Conservation (phyloP, 2,797 vertebrate genomes). For the Gadopsis marmoratus region DNA sequence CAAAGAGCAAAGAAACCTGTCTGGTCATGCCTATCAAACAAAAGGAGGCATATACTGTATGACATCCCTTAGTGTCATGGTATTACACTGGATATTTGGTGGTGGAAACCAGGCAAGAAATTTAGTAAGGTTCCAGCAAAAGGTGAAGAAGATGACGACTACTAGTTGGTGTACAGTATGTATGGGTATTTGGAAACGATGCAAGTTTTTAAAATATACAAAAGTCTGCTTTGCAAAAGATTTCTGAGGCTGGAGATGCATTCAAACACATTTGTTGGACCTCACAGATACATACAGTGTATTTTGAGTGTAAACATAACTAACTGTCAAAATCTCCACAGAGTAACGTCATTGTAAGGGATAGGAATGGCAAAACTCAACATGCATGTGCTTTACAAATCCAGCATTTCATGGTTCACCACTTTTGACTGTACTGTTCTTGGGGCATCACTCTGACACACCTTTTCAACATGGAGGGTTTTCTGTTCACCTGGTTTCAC, state of each 20-base stretch:
- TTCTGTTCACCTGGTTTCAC: neutral
- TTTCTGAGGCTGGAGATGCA: neutral
- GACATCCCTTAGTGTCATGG: neutral
- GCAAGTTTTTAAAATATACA: constrained; percentile 1
- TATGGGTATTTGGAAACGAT: neutral
- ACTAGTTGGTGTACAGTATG: neutral
- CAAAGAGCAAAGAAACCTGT: neutral
- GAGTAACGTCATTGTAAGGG: neutral
- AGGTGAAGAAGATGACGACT: constrained; percentile 7
- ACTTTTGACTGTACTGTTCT: neutral
- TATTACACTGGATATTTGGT: neutral
- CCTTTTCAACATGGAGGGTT: neutral
- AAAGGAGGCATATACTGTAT: neutral
- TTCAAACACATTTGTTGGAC: neutral
- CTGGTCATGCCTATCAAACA: neutral
- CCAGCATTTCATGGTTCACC: neutral
- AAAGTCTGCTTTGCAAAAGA: neutral
- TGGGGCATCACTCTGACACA: neutral
- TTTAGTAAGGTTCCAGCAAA: neutral
- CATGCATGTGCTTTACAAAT: neutral
- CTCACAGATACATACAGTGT: neutral
- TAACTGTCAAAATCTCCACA: constrained; percentile 2
- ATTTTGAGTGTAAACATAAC: neutral
- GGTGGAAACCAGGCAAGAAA: neutral
- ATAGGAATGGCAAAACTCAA: constrained; percentile 1